Base-by-base conservation (phyloP, 2,888 invertebrate genomes). In the Monopis laevigella region DNA sequence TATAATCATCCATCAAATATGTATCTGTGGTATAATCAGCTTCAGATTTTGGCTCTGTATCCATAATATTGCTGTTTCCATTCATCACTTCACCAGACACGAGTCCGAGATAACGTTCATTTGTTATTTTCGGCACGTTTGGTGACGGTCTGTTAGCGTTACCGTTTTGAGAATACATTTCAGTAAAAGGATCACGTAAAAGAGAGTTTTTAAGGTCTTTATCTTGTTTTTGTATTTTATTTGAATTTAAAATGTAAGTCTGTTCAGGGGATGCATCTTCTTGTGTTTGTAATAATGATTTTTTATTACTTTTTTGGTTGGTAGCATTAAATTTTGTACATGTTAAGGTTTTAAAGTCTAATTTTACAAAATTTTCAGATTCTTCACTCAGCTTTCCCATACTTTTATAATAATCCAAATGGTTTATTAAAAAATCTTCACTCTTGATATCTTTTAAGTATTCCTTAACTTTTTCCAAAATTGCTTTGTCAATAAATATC, bases 161-260 rank as follows among this genome's bases (percentile, higher is more conserved):
- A 69, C 73, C 65, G 70, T 71, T 74, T 58, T 58, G 67, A 67
- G 67, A 65, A 68, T 66, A 66, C 64, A 67, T 63, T 68, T 71
- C 72, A 62, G 67, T 70, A 73, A 64, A 71, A 68, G 71, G 67
- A 71, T 71, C 74, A 69, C 69, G 72, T 69, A 66, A 62, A 56
- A 62, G 65, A 62, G 62, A 65, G 60, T 59, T 65, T 55, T 63
- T 69, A 71, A 66, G 71, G 67, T 61, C 62, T 56, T 49, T 52
- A 54, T 54, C 58, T 46, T 53, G 50, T 48, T 58, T 59, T 59
- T 60, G 63, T 53, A 68, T 58, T 65, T 67, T 61, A 24, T 39
- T 26, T 39, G 10, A 14, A 28, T 19, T 17, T 17, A 26, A 7
- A 29, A 13, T 40, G 11, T 28, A 14, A 3, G 10, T 40, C 17